Evolutionary conservation across 1,140 invertebrate genomes (phyloP).

Genomic region (Agrypnia vestita): DNA sequence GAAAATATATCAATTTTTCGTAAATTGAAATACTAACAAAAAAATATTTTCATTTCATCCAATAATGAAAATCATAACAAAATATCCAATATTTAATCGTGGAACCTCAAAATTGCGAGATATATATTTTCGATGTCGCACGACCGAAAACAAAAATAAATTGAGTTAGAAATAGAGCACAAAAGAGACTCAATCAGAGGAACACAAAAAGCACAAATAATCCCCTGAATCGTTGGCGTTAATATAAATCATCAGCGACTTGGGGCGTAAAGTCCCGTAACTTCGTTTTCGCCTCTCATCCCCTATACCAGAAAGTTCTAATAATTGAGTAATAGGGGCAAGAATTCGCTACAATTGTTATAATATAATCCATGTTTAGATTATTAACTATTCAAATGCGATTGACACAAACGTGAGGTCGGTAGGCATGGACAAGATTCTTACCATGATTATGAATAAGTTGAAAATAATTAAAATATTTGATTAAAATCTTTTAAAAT

Average conservation of each 20-base stretch:
- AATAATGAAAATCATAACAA: conserved; percentile 9
- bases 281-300: conserved; percentile 17
- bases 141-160: conserved; percentile 25
- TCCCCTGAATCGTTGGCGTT: conserved; percentile 9
- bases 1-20: too few species aligned
- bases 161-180: conserved; percentile 25
- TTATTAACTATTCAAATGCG: too few species aligned
- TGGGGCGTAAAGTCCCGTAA: conserved; percentile 16
- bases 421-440: too few species aligned
- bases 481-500: too few species aligned
- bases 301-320: conserved; percentile 23
- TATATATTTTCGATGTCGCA: conserved; percentile 12
- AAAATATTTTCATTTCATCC: neutral
- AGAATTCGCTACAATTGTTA: too few species aligned
- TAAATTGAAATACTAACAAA: neutral
- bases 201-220: conserved; percentile 22
- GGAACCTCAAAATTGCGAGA: neutral
- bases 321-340: neutral
- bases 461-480: too few species aligned
- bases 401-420: too few species aligned
- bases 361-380: too few species aligned
- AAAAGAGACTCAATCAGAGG: conserved; percentile 16
- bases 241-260: conserved; percentile 24
- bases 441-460: too few species aligned
- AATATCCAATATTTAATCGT: neutral